These are phyloP conservation scores for Periophthalmodon schlosseri DNA, from an alignment of 2,113 vertebrate species.

Conservation along the genomic window DNA sequence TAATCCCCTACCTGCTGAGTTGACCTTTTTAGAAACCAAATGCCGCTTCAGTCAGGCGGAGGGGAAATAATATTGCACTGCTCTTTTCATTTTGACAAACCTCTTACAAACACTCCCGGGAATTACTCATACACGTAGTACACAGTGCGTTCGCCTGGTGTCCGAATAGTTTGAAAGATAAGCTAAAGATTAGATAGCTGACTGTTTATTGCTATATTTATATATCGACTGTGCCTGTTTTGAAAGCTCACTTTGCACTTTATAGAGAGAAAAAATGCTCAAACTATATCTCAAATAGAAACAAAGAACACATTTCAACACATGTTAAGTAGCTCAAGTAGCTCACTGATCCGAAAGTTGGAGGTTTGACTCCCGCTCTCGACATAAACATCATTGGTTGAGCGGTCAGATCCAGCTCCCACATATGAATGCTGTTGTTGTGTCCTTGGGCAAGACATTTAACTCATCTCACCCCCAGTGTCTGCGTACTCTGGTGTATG, in stretches of 20 bases:
- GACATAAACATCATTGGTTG: no score
- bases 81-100: constrained; percentile 37
- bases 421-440: no score
- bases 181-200: neutral
- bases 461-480: no score
- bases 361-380: no score
- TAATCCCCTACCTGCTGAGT: constrained; percentile 69
- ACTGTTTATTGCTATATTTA: neutral
- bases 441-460: no score
- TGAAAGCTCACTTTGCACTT: neutral
- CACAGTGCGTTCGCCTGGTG: neutral
- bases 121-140: constrained; percentile 20
- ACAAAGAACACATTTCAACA: no score
- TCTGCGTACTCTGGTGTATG: no score
- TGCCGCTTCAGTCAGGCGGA: constrained; percentile 38
- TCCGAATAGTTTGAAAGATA: constrained; percentile 1
- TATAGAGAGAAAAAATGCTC: neutral
- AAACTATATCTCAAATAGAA: neutral
- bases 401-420: no score
- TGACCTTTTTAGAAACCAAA: constrained; percentile 65
- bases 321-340: no score
- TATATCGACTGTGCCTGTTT: neutral
- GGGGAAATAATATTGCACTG: constrained; percentile 22
- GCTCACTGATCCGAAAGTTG: no score
- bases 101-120: constrained; percentile 15